Conservation (phyloP, 2,797 vertebrate species). For the Rhinoraja longicauda region DNA sequence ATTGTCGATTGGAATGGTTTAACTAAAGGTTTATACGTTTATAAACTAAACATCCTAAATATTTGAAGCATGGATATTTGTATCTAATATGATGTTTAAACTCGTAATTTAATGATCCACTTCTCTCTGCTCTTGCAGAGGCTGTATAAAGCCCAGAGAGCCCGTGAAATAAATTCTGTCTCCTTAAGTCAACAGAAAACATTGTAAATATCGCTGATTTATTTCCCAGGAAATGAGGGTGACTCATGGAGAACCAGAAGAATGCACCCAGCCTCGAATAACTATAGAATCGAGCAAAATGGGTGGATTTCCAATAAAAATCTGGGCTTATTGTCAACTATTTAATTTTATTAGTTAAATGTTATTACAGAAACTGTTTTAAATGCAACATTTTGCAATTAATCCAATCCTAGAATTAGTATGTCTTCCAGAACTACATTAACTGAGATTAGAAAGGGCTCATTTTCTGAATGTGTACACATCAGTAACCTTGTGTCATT, state of each 20-base stretch:
- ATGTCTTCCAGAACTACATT: neutral
- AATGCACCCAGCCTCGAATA: neutral
- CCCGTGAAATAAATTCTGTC: neutral
- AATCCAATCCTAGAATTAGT: neutral
- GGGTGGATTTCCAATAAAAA: neutral
- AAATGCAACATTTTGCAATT: neutral
- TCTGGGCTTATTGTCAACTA: constrained; percentile 25
- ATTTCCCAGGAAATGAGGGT: neutral
- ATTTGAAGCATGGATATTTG: neutral
- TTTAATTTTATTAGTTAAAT: constrained; percentile 8
- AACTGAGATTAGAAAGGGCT: neutral
- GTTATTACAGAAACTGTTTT: neutral
- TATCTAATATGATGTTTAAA: neutral
- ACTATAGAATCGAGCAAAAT: neutral
- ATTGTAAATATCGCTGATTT: neutral
- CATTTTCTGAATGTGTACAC: neutral
- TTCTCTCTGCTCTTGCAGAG: neutral
- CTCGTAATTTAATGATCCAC: neutral
- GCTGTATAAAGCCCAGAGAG: no score
- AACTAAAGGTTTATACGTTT: neutral
- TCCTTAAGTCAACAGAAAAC: constrained; percentile 15
- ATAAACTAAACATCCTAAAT: no score
- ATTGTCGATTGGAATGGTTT: neutral
- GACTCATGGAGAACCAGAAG: neutral
- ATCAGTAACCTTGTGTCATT: neutral